Conservation (phyloP, 2,888 invertebrate genomes). For the Spatulosminthurus flaviceps region DNA sequence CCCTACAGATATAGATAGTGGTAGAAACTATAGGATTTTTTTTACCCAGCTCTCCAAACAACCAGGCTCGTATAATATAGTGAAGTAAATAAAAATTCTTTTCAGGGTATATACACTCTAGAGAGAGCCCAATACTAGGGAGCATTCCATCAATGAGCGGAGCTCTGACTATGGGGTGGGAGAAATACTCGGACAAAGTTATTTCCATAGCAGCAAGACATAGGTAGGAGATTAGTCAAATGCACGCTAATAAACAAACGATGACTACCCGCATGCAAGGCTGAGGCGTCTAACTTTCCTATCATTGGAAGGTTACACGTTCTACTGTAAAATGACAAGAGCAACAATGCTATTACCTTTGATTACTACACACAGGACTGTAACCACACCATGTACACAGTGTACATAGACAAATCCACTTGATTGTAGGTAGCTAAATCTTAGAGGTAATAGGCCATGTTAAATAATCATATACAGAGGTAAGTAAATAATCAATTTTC, state of each 20-base stretch:
- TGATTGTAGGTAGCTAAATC: no score
- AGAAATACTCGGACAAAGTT: neutral
- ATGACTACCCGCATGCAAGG: neutral
- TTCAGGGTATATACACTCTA: neutral
- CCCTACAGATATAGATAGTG: no score
- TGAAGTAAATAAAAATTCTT: neutral
- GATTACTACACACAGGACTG: neutral
- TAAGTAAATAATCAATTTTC: slow-evolving; percentile 56
- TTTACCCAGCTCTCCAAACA: no score
- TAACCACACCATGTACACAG: neutral
- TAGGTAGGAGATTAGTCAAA: neutral
- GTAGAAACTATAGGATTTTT: no score
- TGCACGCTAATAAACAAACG: neutral
- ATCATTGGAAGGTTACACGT: no score
- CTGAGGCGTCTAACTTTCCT: neutral
- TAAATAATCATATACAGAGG: neutral
- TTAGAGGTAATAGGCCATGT: no score
- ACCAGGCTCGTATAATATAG: no score
- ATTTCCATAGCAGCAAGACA: neutral
- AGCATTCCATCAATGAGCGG: slow-evolving; percentile 7
- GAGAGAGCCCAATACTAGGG: neutral
- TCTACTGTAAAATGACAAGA: neutral
- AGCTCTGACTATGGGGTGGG: neutral
- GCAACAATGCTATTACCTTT: neutral
- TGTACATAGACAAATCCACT: slow-evolving; percentile 25